Conservation (phyloP, 2,888 invertebrate species). For the Lasius platythorax region DNA sequence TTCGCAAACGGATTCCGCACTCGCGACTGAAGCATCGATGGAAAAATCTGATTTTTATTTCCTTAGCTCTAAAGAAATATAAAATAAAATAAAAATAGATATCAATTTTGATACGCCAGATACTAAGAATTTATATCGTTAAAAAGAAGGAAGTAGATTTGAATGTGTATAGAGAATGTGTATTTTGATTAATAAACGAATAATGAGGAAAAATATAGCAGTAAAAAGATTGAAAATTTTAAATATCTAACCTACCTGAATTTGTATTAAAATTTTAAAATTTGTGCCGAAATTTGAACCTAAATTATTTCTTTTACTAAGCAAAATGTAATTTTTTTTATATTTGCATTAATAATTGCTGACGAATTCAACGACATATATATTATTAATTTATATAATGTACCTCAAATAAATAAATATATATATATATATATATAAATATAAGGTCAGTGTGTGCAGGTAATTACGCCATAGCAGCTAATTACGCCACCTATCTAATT, state of each 20-base stretch:
- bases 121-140: neutral
- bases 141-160: neutral
- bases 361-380: too few relatives aligned
- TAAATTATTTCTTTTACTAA: too few relatives aligned
- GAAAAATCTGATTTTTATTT: slow-evolving; percentile 22
- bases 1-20: neutral
- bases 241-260: too few relatives aligned
- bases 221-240: neutral
- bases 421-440: too few relatives aligned
- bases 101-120: neutral
- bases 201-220: neutral
- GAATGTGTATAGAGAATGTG: neutral
- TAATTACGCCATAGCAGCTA: too few relatives aligned
- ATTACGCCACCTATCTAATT: too few relatives aligned
- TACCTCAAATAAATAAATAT: too few relatives aligned
- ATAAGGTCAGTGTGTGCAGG: too few relatives aligned
- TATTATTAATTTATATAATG: neutral
- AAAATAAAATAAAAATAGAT: neutral
- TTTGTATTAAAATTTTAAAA: too few relatives aligned
- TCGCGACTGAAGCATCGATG: neutral
- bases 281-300: too few relatives aligned
- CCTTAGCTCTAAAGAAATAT: neutral
- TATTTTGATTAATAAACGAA: neutral
- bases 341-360: too few relatives aligned
- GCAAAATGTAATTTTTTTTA: too few relatives aligned